These are phyloP conservation scores for Mungos mungo DNA, from an alignment of 2,113 vertebrate species.

Conservation along the genomic window DNA sequence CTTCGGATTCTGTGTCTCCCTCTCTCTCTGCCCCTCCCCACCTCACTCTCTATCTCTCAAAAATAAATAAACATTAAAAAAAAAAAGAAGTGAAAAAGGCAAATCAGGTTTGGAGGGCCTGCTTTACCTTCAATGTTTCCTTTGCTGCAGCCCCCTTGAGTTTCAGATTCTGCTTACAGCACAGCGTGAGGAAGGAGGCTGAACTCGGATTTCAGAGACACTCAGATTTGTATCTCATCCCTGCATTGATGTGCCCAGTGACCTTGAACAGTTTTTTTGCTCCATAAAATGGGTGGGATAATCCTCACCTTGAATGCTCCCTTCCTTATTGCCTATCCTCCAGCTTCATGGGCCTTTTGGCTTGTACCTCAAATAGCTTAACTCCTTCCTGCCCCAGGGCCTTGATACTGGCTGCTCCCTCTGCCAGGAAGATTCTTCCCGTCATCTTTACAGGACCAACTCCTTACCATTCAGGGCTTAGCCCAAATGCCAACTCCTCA, in stretches of 20 bases:
- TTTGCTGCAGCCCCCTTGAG: neutral
- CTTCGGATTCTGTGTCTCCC: too few species aligned
- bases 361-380: neutral
- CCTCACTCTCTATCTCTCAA: too few species aligned
- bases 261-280: neutral
- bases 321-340: neutral
- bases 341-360: neutral
- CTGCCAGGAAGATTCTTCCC: neutral
- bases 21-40: too few species aligned
- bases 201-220: neutral
- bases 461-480: neutral
- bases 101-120: neutral
- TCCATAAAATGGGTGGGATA: neutral
- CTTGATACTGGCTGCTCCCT: neutral
- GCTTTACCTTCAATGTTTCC: neutral
- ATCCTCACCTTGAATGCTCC: neutral
- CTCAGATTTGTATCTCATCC: neutral
- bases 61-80: too few species aligned
- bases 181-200: neutral
- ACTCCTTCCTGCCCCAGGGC: slow-evolving; percentile 14
- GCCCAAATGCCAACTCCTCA: neutral
- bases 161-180: neutral
- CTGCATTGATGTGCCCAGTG: neutral
- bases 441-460: neutral
- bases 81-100: neutral